Conservation (phyloP, 2,797 vertebrate species). For the Syndactyla subalaris region DNA sequence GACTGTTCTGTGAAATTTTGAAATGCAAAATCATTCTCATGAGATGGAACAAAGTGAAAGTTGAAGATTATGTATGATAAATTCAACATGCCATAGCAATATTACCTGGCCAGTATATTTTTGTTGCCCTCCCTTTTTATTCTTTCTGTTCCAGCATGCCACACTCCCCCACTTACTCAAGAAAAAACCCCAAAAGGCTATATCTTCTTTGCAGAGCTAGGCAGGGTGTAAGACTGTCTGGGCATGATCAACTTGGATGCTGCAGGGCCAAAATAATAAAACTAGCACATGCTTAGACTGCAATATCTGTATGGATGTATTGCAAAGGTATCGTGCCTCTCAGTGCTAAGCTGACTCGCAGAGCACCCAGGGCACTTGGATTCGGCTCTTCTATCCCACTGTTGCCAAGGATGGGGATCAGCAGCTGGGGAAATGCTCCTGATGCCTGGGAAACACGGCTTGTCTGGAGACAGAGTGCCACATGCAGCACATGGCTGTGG, state of each 20-base stretch:
- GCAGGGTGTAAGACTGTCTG: neutral
- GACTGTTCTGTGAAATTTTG: neutral
- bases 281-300: neutral
- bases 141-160: neutral
- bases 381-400: fast-evolving
- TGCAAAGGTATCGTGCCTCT: neutral
- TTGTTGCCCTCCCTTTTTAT: neutral
- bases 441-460: neutral
- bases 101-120: neutral
- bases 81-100: neutral
- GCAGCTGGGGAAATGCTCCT: neutral
- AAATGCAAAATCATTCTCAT: neutral
- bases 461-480: conserved; percentile 3
- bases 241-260: neutral
- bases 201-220: neutral
- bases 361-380: neutral
- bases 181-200: neutral
- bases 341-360: neutral
- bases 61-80: neutral
- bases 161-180: fast-evolving
- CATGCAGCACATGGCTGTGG: neutral
- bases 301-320: neutral
- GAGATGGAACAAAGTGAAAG: neutral
- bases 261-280: neutral
- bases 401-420: fast-evolving